A percentile compares a stretch with the other conserved stretches of the same genome.
Evolutionary conservation across 1,140 invertebrate species (phyloP).

Genomic region (Cepaea nemoralis): DNA sequence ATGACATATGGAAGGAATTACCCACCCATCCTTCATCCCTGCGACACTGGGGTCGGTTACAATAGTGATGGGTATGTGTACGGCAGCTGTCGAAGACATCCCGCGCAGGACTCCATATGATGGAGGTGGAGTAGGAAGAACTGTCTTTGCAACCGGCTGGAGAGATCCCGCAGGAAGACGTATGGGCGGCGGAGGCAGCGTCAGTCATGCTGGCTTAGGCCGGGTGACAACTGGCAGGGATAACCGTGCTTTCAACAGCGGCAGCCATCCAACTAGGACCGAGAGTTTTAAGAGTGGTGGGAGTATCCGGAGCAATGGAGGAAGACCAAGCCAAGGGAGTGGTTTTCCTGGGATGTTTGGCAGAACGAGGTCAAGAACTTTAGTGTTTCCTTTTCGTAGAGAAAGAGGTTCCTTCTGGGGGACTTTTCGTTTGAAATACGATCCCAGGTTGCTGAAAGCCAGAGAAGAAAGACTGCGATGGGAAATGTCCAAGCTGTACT

Average conservation of each 20-base stretch:
- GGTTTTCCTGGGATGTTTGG: conserved; percentile 38
- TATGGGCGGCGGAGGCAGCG: background rate
- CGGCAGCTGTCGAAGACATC: background rate
- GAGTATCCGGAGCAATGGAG: conserved; percentile 15
- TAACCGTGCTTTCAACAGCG: background rate
- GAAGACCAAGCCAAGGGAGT: conserved; percentile 45
- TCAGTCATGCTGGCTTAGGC: background rate
- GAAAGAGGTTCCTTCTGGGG: conserved; percentile 40
- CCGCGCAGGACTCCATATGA: background rate
- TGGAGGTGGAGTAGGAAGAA: background rate
- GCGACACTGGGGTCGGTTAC: conserved; percentile 8
- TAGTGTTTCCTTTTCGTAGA: conserved; percentile 43
- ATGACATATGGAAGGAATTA: conserved; percentile 1
- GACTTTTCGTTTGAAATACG: conserved; percentile 46
- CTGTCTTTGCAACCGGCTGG: background rate
- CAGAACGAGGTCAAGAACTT: conserved; percentile 21
- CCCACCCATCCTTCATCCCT: background rate
- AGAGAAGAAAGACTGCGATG: conserved; percentile 49
- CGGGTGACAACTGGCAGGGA: background rate
- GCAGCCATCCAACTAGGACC: background rate
- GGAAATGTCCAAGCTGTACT: conserved; percentile 72
- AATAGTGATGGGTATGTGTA: conserved; percentile 31
- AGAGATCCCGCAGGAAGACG: background rate
- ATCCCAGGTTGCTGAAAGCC: conserved; percentile 50
- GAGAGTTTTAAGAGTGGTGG: background rate